phyloP scores from a whole-genome alignment of 2,888 invertebrate species.

The Eristalis arbustorum region DNA sequence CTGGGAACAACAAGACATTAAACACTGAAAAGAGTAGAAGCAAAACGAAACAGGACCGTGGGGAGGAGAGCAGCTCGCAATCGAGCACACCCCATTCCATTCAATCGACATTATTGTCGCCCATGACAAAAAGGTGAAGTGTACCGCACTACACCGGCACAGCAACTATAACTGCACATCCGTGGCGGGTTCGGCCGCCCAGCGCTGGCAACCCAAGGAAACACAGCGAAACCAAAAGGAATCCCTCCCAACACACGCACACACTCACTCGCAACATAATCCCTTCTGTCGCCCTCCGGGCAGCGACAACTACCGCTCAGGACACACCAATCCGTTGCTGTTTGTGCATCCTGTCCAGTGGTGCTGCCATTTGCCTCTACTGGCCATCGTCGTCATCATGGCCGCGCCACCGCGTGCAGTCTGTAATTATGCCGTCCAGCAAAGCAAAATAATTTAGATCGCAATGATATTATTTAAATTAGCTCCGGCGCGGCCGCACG shows the following conservation, averaged over 20 bases:
- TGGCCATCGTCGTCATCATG: conserved; percentile 50
- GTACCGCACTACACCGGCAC: neutral
- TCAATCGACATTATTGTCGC: neutral
- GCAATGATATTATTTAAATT: conserved; percentile 71
- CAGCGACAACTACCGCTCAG: conserved; percentile 53
- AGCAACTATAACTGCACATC: neutral
- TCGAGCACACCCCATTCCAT: neutral
- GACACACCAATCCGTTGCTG: conserved; percentile 60
- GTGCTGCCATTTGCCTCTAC: neutral
- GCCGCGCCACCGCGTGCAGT: conserved; percentile 56
- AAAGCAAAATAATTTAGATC: conserved; percentile 70
- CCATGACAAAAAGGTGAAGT: neutral
- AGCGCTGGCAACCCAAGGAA: neutral
- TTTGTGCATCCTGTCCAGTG: conserved; percentile 46
- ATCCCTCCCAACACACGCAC: conserved; percentile 5
- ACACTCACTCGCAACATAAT: conserved; percentile 42
- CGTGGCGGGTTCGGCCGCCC: neutral
- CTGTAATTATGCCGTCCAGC: conserved; percentile 68
- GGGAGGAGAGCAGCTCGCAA: neutral
- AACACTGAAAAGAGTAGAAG: too few relatives aligned
- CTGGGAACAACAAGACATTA: neutral
- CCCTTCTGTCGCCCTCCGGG: conserved; percentile 59
- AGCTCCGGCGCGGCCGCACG: conserved; percentile 61
- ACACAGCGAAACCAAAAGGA: conserved; percentile 26
- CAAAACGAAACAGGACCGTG: neutral